Evolutionary conservation across 2,113 vertebrate genomes (phyloP).

Genomic region (Motacilla alba): DNA sequence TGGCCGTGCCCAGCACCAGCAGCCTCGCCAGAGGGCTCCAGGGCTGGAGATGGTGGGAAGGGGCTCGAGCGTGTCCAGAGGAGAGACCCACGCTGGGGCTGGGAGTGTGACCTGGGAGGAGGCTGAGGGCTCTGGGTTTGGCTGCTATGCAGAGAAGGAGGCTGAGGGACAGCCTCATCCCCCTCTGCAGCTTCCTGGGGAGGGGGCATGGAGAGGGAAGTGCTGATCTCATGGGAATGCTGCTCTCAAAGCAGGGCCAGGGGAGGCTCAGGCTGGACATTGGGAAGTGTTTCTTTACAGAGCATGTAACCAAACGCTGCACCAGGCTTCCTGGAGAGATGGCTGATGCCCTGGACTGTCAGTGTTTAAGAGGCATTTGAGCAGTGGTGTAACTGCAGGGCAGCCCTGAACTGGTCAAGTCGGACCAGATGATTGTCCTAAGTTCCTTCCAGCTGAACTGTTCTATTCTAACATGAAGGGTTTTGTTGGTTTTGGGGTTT

Average conservation of each 20-base stretch:
- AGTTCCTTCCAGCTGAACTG: neutral
- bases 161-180: neutral
- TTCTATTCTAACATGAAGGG: neutral
- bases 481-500: neutral
- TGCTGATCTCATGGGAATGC: neutral
- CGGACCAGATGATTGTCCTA: neutral
- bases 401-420: neutral
- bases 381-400: neutral
- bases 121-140: neutral
- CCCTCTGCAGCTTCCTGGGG: neutral
- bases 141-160: neutral
- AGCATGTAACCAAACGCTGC: neutral
- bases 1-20: accelerated
- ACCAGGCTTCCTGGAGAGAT: neutral
- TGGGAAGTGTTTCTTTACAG: neutral
- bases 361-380: neutral
- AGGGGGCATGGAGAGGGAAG: neutral
- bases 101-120: neutral
- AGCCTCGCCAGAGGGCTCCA: neutral
- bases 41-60: accelerated
- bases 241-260: neutral
- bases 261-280: neutral
- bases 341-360: neutral
- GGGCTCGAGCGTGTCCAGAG: neutral
- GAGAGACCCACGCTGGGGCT: neutral